Conservation (phyloP, 2,797 vertebrate species). For the Steatocranus sp. region DNA sequence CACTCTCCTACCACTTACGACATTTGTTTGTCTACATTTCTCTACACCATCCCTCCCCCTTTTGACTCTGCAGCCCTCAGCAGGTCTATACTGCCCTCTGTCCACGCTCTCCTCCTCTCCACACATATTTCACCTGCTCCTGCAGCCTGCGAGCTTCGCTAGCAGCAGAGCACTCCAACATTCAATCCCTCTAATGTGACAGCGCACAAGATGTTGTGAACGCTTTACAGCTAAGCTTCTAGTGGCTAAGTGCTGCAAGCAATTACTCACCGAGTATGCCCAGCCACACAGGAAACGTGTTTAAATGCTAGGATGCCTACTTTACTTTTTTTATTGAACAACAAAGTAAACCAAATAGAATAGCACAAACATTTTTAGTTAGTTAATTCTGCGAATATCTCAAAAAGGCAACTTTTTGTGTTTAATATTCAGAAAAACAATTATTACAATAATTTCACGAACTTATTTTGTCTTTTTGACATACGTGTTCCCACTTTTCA, state of each 20-base stretch:
- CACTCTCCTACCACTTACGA: not conserved
- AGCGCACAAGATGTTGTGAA: constrained; percentile 3
- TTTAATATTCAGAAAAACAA: not conserved
- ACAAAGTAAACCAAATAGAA: not conserved
- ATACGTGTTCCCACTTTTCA: accelerated
- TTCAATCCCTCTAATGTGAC: not conserved
- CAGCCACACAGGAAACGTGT: not conserved
- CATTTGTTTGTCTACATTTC: not conserved
- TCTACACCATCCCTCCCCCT: not conserved
- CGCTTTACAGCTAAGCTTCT: not conserved
- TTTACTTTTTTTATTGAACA: not conserved
- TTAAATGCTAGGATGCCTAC: not conserved
- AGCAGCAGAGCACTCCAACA: not conserved
- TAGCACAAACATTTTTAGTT: not conserved
- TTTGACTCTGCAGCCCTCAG: not conserved
- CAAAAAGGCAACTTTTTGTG: not conserved
- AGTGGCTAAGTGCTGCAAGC: not conserved
- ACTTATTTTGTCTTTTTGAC: not conserved
- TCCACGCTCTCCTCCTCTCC: not conserved
- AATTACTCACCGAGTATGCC: not conserved
- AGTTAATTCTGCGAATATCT: not conserved
- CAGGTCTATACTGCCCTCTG: constrained; percentile 33
- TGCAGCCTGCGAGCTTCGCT: not conserved
- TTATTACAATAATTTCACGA: accelerated
- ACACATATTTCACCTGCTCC: constrained; percentile 18